Conservation (phyloP, 2,113 vertebrate genomes). For the Lepus americanus region DNA sequence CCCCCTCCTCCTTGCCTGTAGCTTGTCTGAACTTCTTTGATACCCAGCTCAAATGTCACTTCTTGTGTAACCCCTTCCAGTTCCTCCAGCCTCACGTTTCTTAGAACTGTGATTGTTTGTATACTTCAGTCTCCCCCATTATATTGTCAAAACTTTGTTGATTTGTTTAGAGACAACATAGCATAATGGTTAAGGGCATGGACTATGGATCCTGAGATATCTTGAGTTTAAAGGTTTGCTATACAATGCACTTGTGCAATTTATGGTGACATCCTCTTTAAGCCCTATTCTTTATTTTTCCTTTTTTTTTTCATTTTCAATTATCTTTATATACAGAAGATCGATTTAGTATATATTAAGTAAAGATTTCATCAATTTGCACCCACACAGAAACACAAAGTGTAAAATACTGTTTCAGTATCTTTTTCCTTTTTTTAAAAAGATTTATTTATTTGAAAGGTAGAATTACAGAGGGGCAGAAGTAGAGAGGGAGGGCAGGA, state of each 20-base stretch:
- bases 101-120: not conserved
- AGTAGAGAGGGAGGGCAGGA: no score
- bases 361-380: no score
- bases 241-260: not conserved
- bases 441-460: no score
- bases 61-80: not conserved
- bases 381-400: no score
- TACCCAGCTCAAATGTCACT: conserved; percentile 22
- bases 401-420: no score
- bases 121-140: not conserved
- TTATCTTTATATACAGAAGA: no score
- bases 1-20: not conserved
- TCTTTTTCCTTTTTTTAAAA: no score
- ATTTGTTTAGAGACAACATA: not conserved
- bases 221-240: not conserved
- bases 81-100: not conserved
- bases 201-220: not conserved
- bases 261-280: not conserved
- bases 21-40: not conserved
- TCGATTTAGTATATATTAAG: no score
- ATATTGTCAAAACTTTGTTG: not conserved
- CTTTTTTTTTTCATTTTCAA: no score
- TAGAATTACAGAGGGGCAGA: no score
- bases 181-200: not conserved
- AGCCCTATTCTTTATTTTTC: not conserved